Evolutionary conservation across 37 sponge, comb jelly and placozoan species (phyloP), one percentile per base, ranked within the genome.

Genomic region (Agelas oroides): DNA sequence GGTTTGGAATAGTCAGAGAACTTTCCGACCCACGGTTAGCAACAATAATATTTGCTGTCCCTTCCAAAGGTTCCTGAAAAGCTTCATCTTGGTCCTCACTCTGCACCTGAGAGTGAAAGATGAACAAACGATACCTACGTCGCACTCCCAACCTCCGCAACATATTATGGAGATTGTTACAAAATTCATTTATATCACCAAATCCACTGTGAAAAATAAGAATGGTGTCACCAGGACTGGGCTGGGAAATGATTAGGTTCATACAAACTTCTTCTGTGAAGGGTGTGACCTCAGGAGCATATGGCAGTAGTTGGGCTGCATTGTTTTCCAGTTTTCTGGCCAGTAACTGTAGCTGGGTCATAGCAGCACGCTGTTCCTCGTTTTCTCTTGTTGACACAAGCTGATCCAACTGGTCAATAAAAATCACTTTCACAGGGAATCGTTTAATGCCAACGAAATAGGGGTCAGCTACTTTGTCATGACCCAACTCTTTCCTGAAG

Each of bases 131-230:
- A 58, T 77, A 84, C n/a, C 52, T 61, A 8, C 59, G 18, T 5
- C 16, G 21, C 1, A 84, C 14, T 12, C 33, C 16, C 19, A 53
- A 34, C 41, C 41, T 32, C 0, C 25, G 25, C 30, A 88, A 60
- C 46, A 59, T 65, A 6, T 30, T 23, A n/a, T 25, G 13, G n/a
- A 89, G 30, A 0, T 28, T n/a, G 13, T 82, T 77, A 38, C 63
- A 70, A 28, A 77, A 54, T 25, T 32, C 68, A 37, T 78, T 52
- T 0, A 89, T 83, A 23, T 89, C 90, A 58, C 24, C 69, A 25
- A 83, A 54, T 5, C 90, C 90, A 38, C 84, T 79, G 5, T 83
- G 73, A 53, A 89, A 89, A 1, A 89, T 84, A 35, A 89, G 79
- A 28, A 83, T 55, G 27, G 76, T 41, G 16, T 73, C 71, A 8